Percentiles rank a stretch among this genome's conserved stretches.
These are phyloP conservation scores for Ibidorhyncha struthersii DNA, from an alignment of 2,113 vertebrate genomes.

Conservation along the genomic window DNA sequence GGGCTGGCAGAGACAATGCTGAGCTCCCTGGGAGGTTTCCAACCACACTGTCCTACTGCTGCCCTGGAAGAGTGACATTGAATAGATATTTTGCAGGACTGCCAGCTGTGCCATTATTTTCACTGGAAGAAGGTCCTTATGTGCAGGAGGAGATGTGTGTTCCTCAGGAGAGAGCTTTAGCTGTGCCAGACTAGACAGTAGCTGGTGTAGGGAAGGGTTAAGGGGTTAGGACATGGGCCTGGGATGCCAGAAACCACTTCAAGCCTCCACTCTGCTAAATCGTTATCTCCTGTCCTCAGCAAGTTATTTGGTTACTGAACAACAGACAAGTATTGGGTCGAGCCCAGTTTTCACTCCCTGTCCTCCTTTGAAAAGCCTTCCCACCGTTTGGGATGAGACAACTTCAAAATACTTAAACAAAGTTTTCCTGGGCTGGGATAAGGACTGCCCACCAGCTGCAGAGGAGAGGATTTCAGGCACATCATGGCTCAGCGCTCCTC, in stretches of 20 bases:
- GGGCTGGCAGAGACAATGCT: not conserved
- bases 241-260: constrained; percentile 30
- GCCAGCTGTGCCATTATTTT: not conserved
- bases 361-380: not conserved
- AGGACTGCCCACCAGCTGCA: not conserved
- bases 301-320: constrained; percentile 2
- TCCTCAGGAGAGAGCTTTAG: not conserved
- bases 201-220: not conserved
- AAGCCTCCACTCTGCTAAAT: not conserved
- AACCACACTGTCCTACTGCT: not conserved
- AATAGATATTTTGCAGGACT: not conserved
- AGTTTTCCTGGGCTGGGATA: constrained; percentile 10
- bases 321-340: not conserved
- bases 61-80: not conserved
- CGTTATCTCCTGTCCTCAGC: constrained; percentile 29
- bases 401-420: not conserved
- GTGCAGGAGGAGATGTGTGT: not conserved
- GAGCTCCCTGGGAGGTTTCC: not conserved
- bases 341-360: not conserved
- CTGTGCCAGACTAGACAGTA: not conserved
- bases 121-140: not conserved
- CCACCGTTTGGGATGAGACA: not conserved
- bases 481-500: not conserved
- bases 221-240: not conserved
- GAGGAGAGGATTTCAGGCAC: not conserved